These are phyloP conservation scores for Dolichomitus sp. DNA, from an alignment of 2,888 invertebrate genomes.

Conservation along the genomic window DNA sequence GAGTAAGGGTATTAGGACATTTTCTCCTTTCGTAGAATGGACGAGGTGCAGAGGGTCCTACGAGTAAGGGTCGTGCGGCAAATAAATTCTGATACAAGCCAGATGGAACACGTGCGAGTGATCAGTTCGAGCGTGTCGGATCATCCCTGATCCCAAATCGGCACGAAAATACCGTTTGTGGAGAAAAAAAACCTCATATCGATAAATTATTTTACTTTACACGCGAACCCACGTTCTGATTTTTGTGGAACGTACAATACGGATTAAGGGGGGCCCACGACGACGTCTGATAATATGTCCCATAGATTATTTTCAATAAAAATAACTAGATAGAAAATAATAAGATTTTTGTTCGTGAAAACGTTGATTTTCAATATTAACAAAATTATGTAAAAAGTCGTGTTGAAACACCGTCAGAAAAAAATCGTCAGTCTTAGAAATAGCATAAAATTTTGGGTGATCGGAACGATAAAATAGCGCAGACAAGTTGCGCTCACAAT, in stretches of 20 bases:
- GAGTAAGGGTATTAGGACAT: slow-evolving; percentile 22
- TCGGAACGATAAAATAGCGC: no score
- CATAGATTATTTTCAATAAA: no score
- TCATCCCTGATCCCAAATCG: slow-evolving; percentile 28
- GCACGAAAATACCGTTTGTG: slow-evolving; percentile 27
- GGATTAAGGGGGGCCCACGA: no score
- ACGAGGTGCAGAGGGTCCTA: slow-evolving; percentile 20
- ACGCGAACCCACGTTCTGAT: background rate
- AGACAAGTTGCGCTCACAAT: no score
- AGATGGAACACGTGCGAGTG: slow-evolving; percentile 36
- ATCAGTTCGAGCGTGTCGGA: slow-evolving; percentile 45
- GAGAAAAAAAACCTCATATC: background rate
- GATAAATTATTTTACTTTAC: background rate
- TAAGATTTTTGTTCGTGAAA: no score
- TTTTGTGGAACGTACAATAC: background rate
- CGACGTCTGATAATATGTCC: no score
- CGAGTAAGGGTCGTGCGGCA: slow-evolving; percentile 54
- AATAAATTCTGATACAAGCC: slow-evolving; percentile 59
- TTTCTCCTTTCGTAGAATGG: slow-evolving; percentile 20
- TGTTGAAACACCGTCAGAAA: no score
- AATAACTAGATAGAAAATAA: no score
- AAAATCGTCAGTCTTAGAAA: no score
- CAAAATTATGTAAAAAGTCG: no score
- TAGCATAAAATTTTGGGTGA: no score
- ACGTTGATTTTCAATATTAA: no score